phyloP scores from a whole-genome alignment of 2,113 vertebrate species.

The Aphyosemion australe region DNA sequence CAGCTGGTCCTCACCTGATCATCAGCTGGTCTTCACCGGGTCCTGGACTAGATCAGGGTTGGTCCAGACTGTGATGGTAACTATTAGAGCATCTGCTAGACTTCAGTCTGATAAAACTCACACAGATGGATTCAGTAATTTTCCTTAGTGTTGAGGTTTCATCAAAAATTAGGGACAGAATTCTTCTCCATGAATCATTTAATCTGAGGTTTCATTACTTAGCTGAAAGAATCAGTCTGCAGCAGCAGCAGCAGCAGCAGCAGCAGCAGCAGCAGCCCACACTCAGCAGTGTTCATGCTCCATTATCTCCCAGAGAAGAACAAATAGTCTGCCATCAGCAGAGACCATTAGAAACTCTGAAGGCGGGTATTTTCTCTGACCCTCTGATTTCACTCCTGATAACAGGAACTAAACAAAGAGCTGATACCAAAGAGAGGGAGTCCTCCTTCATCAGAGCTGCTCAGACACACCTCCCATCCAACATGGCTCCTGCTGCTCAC shows the following conservation, averaged over 20 bases:
- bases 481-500: no score
- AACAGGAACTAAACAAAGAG: no score
- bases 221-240: not conserved
- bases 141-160: not conserved
- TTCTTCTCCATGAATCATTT: not conserved
- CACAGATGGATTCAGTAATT: not conserved
- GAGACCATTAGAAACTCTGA: not conserved
- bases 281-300: slow-evolving; percentile 7
- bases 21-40: no score
- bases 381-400: no score
- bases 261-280: not conserved
- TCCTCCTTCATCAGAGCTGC: no score
- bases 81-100: not conserved
- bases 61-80: no score
- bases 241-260: no score
- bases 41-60: no score
- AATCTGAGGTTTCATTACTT: not conserved
- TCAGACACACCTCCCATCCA: no score
- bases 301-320: slow-evolving; percentile 4
- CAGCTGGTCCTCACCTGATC: no score
- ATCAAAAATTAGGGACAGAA: not conserved
- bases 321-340: not conserved
- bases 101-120: not conserved
- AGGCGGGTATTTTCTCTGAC: not conserved
- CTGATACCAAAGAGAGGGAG: no score